A percentile compares a stretch with the other conserved stretches of the same genome.
These are phyloP conservation scores for Nematolebias whitei DNA, from an alignment of 2,113 vertebrate species.

Conservation along the genomic window DNA sequence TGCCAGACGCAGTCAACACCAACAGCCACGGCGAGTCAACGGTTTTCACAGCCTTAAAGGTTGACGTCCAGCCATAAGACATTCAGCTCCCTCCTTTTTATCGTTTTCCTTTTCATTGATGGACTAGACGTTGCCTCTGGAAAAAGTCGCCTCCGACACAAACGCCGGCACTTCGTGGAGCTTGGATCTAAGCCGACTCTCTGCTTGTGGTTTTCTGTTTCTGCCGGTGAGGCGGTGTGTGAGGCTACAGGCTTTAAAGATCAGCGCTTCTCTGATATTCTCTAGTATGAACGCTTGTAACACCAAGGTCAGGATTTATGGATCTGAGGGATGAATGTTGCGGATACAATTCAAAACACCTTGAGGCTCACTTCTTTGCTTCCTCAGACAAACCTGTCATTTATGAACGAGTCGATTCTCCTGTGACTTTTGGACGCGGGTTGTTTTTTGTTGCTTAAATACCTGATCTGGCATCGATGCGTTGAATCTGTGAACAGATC, in stretches of 20 bases:
- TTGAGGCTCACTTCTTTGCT: constrained; percentile 20
- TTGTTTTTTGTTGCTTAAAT: constrained; percentile 3
- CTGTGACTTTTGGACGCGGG: constrained; percentile 36
- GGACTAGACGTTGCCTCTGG: background rate
- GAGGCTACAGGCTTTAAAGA: background rate
- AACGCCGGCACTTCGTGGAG: constrained; percentile 11
- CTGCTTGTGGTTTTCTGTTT: background rate
- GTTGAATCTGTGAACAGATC: constrained; percentile 12
- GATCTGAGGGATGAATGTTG: constrained; percentile 31
- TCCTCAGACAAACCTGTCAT: constrained; percentile 49
- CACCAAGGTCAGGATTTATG: constrained; percentile 42
- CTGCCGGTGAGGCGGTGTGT: background rate
- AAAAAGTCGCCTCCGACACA: constrained; percentile 3
- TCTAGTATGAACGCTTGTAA: constrained; percentile 21
- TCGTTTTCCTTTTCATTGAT: constrained; percentile 4
- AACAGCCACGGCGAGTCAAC: constrained; percentile 23
- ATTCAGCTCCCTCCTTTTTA: constrained; percentile 16
- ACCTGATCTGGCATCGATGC: background rate
- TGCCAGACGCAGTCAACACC: constrained; percentile 15
- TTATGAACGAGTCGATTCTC: constrained; percentile 46
- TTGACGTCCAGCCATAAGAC: background rate
- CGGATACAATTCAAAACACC: constrained; percentile 28
- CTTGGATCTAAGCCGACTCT: background rate
- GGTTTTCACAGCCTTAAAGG: too few relatives aligned
- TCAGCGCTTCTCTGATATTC: background rate